phyloP scores from a whole-genome alignment of 2,888 invertebrate species.

The Nyleta sp. region DNA sequence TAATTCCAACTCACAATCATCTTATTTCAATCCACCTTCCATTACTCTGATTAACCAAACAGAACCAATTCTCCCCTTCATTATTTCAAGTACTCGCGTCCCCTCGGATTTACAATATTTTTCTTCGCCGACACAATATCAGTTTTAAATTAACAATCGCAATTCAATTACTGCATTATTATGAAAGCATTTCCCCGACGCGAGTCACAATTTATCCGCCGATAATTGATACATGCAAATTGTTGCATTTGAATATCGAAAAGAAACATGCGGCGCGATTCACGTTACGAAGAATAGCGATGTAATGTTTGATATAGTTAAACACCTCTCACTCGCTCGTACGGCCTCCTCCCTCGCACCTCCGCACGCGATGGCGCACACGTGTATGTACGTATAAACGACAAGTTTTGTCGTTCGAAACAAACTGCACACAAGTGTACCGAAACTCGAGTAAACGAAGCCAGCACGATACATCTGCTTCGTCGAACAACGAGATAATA shows the following conservation, averaged over 20 bases:
- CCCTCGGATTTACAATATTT: no score
- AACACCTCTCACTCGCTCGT: no score
- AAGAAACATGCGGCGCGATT: background rate
- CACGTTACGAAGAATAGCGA: conserved; percentile 1
- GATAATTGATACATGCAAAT: background rate
- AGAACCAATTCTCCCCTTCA: no score
- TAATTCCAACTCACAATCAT: no score
- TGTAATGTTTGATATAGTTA: background rate
- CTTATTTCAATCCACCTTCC: no score
- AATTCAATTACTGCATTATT: no score
- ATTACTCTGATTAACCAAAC: no score
- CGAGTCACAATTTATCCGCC: background rate
- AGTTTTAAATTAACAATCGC: no score
- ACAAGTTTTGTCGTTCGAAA: conserved; percentile 33
- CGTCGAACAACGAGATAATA: conserved; percentile 53
- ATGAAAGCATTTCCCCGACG: background rate
- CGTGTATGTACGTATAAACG: conserved; percentile 5
- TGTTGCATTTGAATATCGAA: background rate
- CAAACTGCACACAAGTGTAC: conserved; percentile 42
- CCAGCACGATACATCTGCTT: conserved; percentile 42
- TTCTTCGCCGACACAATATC: no score
- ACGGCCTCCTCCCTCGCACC: background rate
- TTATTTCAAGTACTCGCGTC: no score
- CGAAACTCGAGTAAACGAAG: conserved; percentile 38
- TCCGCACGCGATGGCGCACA: background rate